These are phyloP conservation scores for Drusus annulatus DNA, from an alignment of 1,140 invertebrate genomes.

Conservation along the genomic window DNA sequence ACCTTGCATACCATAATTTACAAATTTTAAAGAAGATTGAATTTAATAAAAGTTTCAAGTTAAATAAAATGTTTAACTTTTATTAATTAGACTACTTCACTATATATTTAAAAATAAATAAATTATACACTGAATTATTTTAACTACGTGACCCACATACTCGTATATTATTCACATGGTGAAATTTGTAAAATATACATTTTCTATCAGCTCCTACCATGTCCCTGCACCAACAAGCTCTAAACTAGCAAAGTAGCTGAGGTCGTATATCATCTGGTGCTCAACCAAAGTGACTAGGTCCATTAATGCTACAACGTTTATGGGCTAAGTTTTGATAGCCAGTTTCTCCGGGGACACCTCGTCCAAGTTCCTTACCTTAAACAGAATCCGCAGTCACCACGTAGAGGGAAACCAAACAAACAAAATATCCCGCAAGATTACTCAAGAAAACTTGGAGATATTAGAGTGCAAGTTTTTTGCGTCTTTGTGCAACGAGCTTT, in stretches of 20 bases:
- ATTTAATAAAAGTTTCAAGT: too few relatives aligned
- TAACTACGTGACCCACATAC: too few relatives aligned
- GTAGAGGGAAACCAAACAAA: not conserved
- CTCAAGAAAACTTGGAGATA: not conserved
- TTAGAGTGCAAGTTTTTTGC: not conserved
- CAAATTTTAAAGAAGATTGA: too few relatives aligned
- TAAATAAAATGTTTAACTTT: too few relatives aligned
- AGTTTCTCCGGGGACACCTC: constrained; percentile 16
- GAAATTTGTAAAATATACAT: too few relatives aligned
- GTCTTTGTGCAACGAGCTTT: not conserved
- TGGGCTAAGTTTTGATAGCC: constrained; percentile 31
- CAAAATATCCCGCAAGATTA: constrained; percentile 5
- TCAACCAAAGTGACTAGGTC: constrained; percentile 25
- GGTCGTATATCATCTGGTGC: not conserved
- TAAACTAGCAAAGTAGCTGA: not conserved
- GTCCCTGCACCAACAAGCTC: not conserved
- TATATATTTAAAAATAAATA: too few relatives aligned
- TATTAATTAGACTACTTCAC: too few relatives aligned
- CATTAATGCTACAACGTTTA: constrained; percentile 25
- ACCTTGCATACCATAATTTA: too few relatives aligned
- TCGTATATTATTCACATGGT: too few relatives aligned
- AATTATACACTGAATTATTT: too few relatives aligned
- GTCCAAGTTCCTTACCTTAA: not conserved
- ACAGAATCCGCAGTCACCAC: not conserved
- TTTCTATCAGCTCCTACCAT: too few relatives aligned